Evolutionary conservation across 30 jellyfish, hydroid and myxozoan genomes (phyloP), one percentile per base, ranked within the genome.

Genomic region (Mastigias papua): DNA sequence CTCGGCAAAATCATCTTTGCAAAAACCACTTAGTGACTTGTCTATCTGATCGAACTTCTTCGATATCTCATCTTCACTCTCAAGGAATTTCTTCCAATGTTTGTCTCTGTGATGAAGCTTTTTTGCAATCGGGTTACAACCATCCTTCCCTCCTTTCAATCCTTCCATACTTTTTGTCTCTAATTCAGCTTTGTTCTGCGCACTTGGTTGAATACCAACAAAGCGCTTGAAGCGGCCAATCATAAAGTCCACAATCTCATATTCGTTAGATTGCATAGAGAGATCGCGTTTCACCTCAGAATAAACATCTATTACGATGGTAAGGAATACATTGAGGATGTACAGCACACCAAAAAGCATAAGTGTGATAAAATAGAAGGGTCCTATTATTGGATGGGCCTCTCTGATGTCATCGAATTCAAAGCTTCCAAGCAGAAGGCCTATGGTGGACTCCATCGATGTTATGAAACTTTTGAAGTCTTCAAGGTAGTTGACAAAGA

Each of bases 211-310:
- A 7, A 74, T 54, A 1, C 99, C 98, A 16, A 90, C 88, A 73
- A 90, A 78, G 21, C 90, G 84, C 89, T 82, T 86, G 80, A 95
- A 90, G 58, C 96, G 90, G 23, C 90, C 80, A 21, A 90, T 81
- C 99, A 95, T 95, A 86, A 95, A 95, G 31, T 95, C 98, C 23
- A 95, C 99, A 22, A 95, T 81, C 89, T 95, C 99, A 87, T 90
- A 91, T 60, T 96, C 98, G 51, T 91, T 83, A 26, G 94, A 82
- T 88, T 86, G 97, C 94, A 58, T 76, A 37, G 98, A 73, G 2
- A 81, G 35, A 29, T 96, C 97, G 31, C 87, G 95, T 48, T 91
- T 96, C 62, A 96, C 99, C 31, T 73, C 91, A 67, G 98, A 97
- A 74, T 96, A 96, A 11, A 97, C 88, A 62, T 96, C 99, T 97